Conservation (phyloP, 30 jellyfish, hydroid and myxozoan species). For the Mastigias papua region DNA sequence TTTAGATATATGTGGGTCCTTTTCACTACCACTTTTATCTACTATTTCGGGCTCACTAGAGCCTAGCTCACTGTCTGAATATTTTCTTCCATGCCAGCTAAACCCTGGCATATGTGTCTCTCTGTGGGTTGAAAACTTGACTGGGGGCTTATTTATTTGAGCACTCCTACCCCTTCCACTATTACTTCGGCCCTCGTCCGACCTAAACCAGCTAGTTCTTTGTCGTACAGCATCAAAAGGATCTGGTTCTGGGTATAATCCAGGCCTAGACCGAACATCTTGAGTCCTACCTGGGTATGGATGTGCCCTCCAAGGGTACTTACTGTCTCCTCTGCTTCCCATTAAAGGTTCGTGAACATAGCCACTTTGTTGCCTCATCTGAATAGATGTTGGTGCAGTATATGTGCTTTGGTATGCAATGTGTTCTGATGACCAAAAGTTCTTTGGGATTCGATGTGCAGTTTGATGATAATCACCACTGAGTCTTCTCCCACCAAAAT, state of each 20-base stretch:
- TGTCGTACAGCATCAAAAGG: slow-evolving; percentile 13
- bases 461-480: neutral
- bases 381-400: neutral
- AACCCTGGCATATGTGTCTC: slow-evolving; percentile 32
- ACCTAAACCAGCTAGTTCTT: neutral
- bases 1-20: neutral
- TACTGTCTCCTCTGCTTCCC: slow-evolving; percentile 29
- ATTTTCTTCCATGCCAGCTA: slow-evolving; percentile 6
- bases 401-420: slow-evolving; percentile 2
- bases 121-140: slow-evolving; percentile 23
- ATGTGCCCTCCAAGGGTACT: slow-evolving; percentile 29
- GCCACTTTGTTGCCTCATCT: slow-evolving; percentile 30
- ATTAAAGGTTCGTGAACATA: slow-evolving; percentile 4
- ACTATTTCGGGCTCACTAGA: neutral
- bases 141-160: neutral
- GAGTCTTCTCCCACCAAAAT: slow-evolving; percentile 8
- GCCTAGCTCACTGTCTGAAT: slow-evolving; percentile 25
- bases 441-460: slow-evolving; percentile 45
- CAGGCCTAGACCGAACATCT: slow-evolving; percentile 15
- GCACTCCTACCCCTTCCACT: slow-evolving; percentile 3
- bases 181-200: slow-evolving; percentile 19
- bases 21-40: neutral
- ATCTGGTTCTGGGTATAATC: slow-evolving; percentile 28
- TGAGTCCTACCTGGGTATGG: slow-evolving; percentile 14
- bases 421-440: slow-evolving; percentile 53